phyloP scores from a whole-genome alignment of 53 echinoderm and acorn worm species.

The Apostichopus leukothele region DNA sequence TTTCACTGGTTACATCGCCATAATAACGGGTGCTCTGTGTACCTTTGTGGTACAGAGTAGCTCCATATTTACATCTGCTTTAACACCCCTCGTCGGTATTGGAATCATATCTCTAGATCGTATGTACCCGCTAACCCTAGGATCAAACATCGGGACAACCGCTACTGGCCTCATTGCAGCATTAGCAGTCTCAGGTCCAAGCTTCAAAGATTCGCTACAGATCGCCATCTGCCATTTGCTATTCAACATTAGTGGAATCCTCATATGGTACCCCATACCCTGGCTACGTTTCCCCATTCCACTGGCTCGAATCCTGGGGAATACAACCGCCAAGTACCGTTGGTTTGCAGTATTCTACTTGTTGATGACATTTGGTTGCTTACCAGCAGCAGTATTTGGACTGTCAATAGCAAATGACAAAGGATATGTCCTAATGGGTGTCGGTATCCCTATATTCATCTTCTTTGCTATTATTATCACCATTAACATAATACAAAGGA shows the following conservation, averaged over 20 bases:
- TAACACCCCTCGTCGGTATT: constrained; percentile 93
- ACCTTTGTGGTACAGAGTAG: constrained; percentile 97
- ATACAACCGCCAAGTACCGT: constrained; percentile 92
- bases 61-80: constrained; percentile 94
- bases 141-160: constrained; percentile 94
- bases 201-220: constrained; percentile 75
- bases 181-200: constrained; percentile 63
- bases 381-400: constrained; percentile 69
- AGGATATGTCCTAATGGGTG: constrained; percentile 54
- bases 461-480: constrained; percentile 43
- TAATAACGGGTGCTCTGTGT: constrained; percentile 72
- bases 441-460: constrained; percentile 63
- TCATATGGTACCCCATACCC: constrained; percentile 91
- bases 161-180: constrained; percentile 88
- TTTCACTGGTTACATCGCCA: constrained; percentile 93
- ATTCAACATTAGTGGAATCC: constrained; percentile 90
- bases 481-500: constrained; percentile 74
- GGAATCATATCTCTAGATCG: constrained; percentile 90
- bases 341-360: constrained; percentile 97
- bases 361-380: constrained; percentile 67
- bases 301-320: constrained; percentile 72
- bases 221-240: constrained; percentile 89
- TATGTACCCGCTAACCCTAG: constrained; percentile 95
- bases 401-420: constrained; percentile 64
- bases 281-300: constrained; percentile 80